phyloP scores from a whole-genome alignment of 2,797 vertebrate genomes.

The Cichlasoma orientale region DNA sequence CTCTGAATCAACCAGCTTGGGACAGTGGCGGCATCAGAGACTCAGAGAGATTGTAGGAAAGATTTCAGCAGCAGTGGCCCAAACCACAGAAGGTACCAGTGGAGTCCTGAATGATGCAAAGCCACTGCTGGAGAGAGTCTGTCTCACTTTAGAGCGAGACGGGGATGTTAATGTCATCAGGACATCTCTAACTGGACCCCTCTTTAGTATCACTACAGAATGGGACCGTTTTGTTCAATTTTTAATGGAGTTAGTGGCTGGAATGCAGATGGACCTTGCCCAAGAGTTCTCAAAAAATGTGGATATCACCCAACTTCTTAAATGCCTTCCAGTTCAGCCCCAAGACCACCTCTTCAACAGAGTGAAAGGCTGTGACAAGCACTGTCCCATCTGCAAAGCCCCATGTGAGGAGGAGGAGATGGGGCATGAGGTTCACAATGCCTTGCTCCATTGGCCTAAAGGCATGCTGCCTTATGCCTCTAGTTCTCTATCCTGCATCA shows the following conservation, averaged over 20 bases:
- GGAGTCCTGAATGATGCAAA: slow-evolving; percentile 57
- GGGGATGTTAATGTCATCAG: slow-evolving; percentile 63
- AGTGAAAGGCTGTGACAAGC: slow-evolving; percentile 72
- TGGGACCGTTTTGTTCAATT: slow-evolving; percentile 68
- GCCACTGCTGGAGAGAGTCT: slow-evolving; percentile 69
- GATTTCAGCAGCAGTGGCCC: slow-evolving; percentile 59
- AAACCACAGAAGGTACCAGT: slow-evolving; percentile 48
- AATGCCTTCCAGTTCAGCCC: slow-evolving; percentile 66
- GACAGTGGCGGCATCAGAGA: slow-evolving; percentile 58
- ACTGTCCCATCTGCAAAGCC: slow-evolving; percentile 75
- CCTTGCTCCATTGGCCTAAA: slow-evolving; percentile 73
- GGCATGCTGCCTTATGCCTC: slow-evolving; percentile 55
- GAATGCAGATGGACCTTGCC: slow-evolving; percentile 58
- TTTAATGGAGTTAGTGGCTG: slow-evolving; percentile 63
- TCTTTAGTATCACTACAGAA: slow-evolving; percentile 74
- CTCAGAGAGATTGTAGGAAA: slow-evolving; percentile 74
- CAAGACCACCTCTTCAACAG: slow-evolving; percentile 56
- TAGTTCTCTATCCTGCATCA: slow-evolving; percentile 26
- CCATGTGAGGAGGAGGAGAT: slow-evolving; percentile 65
- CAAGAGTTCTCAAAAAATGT: slow-evolving; percentile 61
- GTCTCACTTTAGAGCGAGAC: slow-evolving; percentile 64
- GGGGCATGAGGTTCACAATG: slow-evolving; percentile 68
- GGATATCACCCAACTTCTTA: slow-evolving; percentile 53
- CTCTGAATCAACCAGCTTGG: slow-evolving; percentile 49
- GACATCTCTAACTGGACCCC: slow-evolving; percentile 54